Evolutionary conservation across 2,888 invertebrate species (phyloP).

Genomic region (Heteromurus nitidus): DNA sequence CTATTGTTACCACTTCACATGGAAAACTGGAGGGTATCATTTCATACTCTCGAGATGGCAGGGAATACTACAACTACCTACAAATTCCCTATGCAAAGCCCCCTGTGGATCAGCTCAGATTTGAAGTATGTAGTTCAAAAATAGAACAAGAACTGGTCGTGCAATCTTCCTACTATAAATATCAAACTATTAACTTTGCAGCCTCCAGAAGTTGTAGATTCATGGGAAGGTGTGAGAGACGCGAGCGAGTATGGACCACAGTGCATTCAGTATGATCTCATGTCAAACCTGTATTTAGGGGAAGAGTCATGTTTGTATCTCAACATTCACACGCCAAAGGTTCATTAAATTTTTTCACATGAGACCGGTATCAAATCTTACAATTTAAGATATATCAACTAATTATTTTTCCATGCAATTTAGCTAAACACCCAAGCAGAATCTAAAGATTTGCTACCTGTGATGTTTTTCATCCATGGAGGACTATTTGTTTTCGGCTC

Average conservation of each 20-base stretch:
- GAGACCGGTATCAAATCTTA: not conserved
- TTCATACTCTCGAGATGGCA: conserved; percentile 60
- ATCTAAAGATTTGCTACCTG: conserved; percentile 30
- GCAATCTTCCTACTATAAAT: no score
- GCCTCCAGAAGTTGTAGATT: conserved; percentile 50
- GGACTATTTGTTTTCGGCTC: conserved; percentile 48
- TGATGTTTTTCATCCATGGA: conserved; percentile 55
- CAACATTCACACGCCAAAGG: conserved; percentile 26
- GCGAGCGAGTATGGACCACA: conserved; percentile 43
- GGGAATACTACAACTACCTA: conserved; percentile 37
- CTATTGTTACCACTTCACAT: conserved; percentile 53
- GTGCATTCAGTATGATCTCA: conserved; percentile 58
- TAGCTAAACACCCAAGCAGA: not conserved
- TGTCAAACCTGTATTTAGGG: conserved; percentile 34
- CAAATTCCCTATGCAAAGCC: conserved; percentile 60
- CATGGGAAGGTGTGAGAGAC: conserved; percentile 60
- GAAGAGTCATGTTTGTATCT: conserved; percentile 29
- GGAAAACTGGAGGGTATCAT: conserved; percentile 63
- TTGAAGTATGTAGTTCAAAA: no score
- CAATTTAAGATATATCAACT: not conserved
- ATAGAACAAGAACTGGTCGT: no score
- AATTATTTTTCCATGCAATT: not conserved
- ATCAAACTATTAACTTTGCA: not conserved
- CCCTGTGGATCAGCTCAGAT: conserved; percentile 33
- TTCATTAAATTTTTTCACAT: not conserved